Percentiles rank a stretch among this genome's conserved stretches.
These are phyloP conservation scores for Mionectes macconnelli DNA, from an alignment of 2,113 vertebrate species.

Conservation along the genomic window DNA sequence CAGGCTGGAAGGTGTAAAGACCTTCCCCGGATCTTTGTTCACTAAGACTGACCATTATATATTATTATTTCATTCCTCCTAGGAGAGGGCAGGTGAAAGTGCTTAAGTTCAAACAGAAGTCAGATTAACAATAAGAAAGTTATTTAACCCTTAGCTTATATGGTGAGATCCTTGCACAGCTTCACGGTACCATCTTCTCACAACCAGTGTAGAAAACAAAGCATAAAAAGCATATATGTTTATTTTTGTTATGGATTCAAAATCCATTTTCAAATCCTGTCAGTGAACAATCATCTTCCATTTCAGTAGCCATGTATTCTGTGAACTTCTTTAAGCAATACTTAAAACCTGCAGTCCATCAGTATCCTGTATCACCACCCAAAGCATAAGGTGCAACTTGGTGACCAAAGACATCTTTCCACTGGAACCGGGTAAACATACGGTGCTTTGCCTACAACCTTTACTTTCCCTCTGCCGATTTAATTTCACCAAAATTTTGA, in stretches of 20 bases:
- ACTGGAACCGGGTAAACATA: neutral
- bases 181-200: neutral
- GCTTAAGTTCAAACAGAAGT: constrained; percentile 10
- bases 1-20: too few relatives aligned
- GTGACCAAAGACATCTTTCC: neutral
- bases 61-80: too few relatives aligned
- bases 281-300: neutral
- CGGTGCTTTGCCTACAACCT: neutral
- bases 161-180: neutral
- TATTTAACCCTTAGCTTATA: neutral
- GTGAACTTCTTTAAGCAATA: neutral
- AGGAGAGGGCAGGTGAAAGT: neutral
- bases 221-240: neutral
- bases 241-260: neutral
- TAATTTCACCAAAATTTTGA: neutral
- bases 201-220: neutral
- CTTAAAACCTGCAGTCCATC: neutral
- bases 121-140: neutral
- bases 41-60: too few relatives aligned
- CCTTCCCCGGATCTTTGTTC: too few relatives aligned
- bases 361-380: neutral
- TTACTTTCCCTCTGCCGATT: neutral
- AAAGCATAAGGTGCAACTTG: neutral
- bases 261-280: neutral
- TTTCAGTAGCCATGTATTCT: neutral